Evolutionary conservation across 2,113 vertebrate genomes (phyloP).

Genomic region (Hypanus sabinus): DNA sequence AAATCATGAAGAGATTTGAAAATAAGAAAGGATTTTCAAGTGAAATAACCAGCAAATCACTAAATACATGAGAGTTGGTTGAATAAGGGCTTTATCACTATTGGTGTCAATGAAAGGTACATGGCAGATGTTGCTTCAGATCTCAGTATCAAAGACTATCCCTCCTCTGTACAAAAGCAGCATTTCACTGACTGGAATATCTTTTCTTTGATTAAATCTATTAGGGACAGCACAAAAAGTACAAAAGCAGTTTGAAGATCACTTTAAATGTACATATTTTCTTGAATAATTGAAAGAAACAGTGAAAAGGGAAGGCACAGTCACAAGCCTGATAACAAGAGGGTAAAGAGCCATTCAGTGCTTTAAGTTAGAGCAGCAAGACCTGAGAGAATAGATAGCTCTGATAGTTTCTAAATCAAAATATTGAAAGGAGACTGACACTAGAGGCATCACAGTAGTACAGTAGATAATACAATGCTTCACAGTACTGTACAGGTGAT

Average conservation of each 20-base stretch:
- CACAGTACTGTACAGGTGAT: too few species aligned
- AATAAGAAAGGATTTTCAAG: too few species aligned
- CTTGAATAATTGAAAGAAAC: background rate
- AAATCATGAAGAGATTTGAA: too few species aligned
- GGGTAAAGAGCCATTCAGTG: background rate
- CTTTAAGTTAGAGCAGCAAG: background rate
- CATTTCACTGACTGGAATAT: background rate
- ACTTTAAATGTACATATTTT: background rate
- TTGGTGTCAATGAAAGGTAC: background rate
- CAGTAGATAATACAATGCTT: too few species aligned
- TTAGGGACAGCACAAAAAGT: background rate
- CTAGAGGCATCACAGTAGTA: background rate
- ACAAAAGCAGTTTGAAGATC: background rate
- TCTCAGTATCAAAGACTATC: background rate
- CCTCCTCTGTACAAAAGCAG: background rate
- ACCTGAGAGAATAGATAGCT: background rate
- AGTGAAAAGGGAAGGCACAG: background rate
- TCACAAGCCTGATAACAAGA: background rate
- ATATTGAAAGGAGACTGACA: background rate
- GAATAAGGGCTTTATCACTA: too few species aligned
- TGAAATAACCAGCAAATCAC: too few species aligned
- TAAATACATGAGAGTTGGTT: too few species aligned
- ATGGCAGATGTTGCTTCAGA: background rate
- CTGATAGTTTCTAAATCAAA: background rate
- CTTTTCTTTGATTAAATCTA: background rate